phyloP scores from a whole-genome alignment of 1,140 invertebrate genomes.

The Drosophila pachea region DNA sequence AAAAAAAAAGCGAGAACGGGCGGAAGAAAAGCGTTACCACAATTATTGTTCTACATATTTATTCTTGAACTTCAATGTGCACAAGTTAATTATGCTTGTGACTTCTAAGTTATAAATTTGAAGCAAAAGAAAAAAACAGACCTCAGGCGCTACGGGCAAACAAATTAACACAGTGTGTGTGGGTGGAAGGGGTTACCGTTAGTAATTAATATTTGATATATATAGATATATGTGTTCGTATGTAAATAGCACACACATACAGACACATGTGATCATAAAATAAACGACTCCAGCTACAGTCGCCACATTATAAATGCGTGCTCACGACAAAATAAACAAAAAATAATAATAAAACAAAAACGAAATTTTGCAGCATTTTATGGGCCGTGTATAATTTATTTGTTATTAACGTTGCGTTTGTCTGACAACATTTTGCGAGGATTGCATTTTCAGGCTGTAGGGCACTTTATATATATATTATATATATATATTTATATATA shows the following conservation, averaged over 20 bases:
- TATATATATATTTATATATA: slow-evolving; percentile 3
- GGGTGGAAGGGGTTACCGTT: slow-evolving; percentile 13
- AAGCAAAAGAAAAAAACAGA: slow-evolving; percentile 26
- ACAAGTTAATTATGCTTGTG: slow-evolving; percentile 62
- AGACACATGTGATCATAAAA: slow-evolving; percentile 32
- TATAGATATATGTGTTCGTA: slow-evolving; percentile 11
- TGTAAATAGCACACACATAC: slow-evolving; percentile 4
- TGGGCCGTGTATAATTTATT: slow-evolving; percentile 63
- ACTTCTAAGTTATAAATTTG: slow-evolving; percentile 26
- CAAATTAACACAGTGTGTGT: slow-evolving; percentile 26
- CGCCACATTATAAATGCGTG: slow-evolving; percentile 63
- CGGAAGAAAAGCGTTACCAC: background rate
- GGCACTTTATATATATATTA: background rate
- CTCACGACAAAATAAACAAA: slow-evolving; percentile 56
- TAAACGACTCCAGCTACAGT: slow-evolving; percentile 28
- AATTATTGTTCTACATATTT: slow-evolving; percentile 10
- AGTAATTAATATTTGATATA: slow-evolving; percentile 48
- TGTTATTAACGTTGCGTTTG: slow-evolving; percentile 53
- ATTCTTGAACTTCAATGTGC: slow-evolving; percentile 30
- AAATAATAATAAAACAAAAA: slow-evolving; percentile 2
- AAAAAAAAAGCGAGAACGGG: background rate
- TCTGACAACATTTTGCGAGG: slow-evolving; percentile 21
- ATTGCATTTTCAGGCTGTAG: slow-evolving; percentile 17
- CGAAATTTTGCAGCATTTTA: slow-evolving; percentile 44
- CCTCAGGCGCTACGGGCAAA: slow-evolving; percentile 35